These are phyloP conservation scores for Amia ocellicauda DNA, from an alignment of 2,113 vertebrate species.

Conservation along the genomic window DNA sequence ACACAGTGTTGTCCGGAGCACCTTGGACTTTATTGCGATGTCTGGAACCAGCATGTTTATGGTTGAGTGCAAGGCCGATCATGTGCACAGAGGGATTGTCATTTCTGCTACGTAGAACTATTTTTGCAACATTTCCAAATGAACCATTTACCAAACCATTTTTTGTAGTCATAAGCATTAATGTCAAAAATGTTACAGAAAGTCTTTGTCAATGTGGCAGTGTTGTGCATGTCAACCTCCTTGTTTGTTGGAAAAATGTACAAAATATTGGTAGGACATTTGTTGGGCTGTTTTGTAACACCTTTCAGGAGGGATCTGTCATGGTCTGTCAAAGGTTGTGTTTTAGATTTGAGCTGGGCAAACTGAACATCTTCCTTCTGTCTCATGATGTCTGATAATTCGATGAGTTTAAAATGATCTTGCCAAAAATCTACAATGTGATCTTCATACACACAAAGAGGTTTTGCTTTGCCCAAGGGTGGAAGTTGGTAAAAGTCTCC, in stretches of 20 bases:
- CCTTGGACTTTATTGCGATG: not conserved
- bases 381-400: constrained; percentile 32
- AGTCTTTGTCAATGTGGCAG: not conserved
- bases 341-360: constrained; percentile 36
- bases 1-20: constrained; percentile 13
- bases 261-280: constrained; percentile 31
- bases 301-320: constrained; percentile 24
- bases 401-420: constrained; percentile 37
- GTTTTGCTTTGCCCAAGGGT: too few relatives aligned
- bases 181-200: constrained; percentile 16
- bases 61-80: constrained; percentile 29
- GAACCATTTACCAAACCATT: constrained; percentile 26
- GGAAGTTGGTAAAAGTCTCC: too few relatives aligned
- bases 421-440: too few relatives aligned
- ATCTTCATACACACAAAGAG: too few relatives aligned
- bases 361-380: constrained; percentile 38
- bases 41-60: constrained; percentile 13
- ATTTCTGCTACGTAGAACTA: not conserved
- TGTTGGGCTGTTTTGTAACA: constrained; percentile 18
- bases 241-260: too few relatives aligned
- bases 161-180: constrained; percentile 25
- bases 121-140: constrained; percentile 18
- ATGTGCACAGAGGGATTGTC: constrained; percentile 11
- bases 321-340: not conserved
- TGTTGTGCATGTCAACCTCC: constrained; percentile 24